These are phyloP conservation scores for Motacilla alba DNA, from an alignment of 2,113 vertebrate genomes.

Conservation along the genomic window DNA sequence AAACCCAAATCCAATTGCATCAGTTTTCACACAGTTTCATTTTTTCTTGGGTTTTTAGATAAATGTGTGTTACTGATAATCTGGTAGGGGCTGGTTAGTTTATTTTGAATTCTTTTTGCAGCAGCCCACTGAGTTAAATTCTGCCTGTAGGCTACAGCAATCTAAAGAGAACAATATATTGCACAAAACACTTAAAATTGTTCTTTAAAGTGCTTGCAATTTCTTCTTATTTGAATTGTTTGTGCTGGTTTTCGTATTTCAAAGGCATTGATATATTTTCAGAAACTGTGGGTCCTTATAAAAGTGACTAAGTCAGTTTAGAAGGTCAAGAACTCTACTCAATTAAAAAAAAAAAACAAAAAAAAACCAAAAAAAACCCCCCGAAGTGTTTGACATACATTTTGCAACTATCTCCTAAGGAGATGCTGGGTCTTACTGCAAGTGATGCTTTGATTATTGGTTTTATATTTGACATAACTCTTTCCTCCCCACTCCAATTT, in stretches of 20 bases:
- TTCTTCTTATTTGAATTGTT: background rate
- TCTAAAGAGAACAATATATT: background rate
- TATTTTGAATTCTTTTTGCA: background rate
- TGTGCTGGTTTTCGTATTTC: background rate
- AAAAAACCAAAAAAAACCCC: background rate
- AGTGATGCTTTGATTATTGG: slow-evolving; percentile 15
- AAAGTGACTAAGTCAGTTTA: background rate
- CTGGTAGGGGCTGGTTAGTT: background rate
- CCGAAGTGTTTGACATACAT: background rate
- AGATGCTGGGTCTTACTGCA: background rate
- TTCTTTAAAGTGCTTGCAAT: background rate
- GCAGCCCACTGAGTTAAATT: background rate
- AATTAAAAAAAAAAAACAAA: background rate
- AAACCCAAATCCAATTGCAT: background rate
- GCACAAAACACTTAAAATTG: background rate
- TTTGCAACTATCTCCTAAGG: slow-evolving; percentile 53
- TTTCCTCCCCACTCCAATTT: background rate
- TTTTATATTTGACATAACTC: slow-evolving; percentile 11
- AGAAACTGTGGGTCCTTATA: background rate
- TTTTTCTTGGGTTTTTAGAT: slow-evolving; percentile 14
- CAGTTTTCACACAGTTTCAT: slow-evolving; percentile 12
- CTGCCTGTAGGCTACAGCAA: background rate
- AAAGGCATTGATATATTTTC: background rate
- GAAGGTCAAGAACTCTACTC: background rate
- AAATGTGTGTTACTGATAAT: background rate